Percentiles rank a stretch among this genome's conserved stretches.
These are phyloP conservation scores for Odocoileus hemionus DNA, from an alignment of 2,113 vertebrate genomes.

Conservation along the genomic window DNA sequence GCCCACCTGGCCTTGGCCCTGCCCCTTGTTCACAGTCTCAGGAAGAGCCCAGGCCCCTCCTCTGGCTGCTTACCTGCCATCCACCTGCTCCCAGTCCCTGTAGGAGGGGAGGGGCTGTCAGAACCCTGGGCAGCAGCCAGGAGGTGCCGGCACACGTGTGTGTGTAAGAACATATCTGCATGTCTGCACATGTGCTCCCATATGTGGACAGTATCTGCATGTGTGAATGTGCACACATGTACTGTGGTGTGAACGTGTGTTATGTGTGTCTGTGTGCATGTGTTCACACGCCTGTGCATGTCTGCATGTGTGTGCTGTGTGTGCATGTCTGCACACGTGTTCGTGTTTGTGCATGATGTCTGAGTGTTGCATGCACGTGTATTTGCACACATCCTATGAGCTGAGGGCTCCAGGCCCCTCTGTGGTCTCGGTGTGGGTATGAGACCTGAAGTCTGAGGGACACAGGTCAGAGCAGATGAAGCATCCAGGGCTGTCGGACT, in stretches of 20 bases:
- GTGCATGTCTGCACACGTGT: accelerated
- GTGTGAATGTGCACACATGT: neutral
- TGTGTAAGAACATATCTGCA: too few relatives aligned
- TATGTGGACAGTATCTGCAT: neutral
- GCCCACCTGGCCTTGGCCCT: neutral
- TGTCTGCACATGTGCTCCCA: neutral
- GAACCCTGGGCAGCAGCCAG: neutral
- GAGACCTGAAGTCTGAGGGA: neutral
- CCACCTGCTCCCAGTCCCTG: too few relatives aligned
- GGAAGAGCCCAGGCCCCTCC: neutral
- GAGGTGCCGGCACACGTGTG: accelerated
- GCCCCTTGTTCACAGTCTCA: neutral
- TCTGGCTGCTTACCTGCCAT: accelerated
- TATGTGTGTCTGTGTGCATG: accelerated
- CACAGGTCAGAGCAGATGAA: neutral
- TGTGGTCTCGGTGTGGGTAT: accelerated
- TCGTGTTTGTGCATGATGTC: accelerated
- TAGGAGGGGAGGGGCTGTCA: neutral
- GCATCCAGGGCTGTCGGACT: neutral
- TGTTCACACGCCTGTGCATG: neutral
- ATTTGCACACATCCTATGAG: neutral
- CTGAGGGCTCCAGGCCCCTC: neutral
- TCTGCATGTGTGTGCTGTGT: neutral
- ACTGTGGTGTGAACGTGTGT: neutral
- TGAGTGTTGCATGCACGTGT: accelerated